Conservation (phyloP, 1,140 invertebrate species). For the Aphaenogaster rudis region DNA sequence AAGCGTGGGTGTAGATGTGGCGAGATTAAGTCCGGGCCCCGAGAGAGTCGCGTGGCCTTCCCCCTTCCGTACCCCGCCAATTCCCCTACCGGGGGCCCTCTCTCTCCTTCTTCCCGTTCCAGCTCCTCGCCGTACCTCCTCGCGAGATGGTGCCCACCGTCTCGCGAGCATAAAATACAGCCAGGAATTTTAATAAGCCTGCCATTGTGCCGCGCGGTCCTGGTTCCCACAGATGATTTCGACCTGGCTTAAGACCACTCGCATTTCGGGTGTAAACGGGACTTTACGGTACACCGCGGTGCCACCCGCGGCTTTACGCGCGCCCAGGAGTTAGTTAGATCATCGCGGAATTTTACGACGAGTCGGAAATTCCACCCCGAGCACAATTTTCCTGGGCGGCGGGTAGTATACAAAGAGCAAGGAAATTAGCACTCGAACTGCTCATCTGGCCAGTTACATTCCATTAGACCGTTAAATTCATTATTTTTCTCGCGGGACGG, state of each 20-base stretch:
- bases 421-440: conserved; percentile 29
- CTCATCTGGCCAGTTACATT: background rate
- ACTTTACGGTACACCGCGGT: conserved; percentile 55
- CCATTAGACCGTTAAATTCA: background rate
- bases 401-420: background rate
- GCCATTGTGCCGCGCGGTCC: conserved; percentile 78
- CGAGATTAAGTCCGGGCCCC: conserved; percentile 75
- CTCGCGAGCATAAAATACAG: conserved; percentile 81
- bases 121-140: conserved; percentile 65
- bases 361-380: conserved; percentile 55
- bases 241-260: conserved; percentile 68
- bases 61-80: conserved; percentile 66
- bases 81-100: conserved; percentile 45
- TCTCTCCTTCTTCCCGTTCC: conserved; percentile 46
- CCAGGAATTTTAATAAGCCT: conserved; percentile 83
- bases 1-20: conserved; percentile 82
- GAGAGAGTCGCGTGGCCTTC: conserved; percentile 81
- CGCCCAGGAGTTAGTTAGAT: conserved; percentile 71
- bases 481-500: background rate
- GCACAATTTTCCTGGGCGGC: conserved; percentile 1
- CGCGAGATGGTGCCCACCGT: conserved; percentile 74
- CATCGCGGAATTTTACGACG: conserved; percentile 72
- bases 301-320: conserved; percentile 74
- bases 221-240: conserved; percentile 81
- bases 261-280: conserved; percentile 75